phyloP scores from a whole-genome alignment of 2,113 vertebrate species.

The Anarhynchus alexandrinus region DNA sequence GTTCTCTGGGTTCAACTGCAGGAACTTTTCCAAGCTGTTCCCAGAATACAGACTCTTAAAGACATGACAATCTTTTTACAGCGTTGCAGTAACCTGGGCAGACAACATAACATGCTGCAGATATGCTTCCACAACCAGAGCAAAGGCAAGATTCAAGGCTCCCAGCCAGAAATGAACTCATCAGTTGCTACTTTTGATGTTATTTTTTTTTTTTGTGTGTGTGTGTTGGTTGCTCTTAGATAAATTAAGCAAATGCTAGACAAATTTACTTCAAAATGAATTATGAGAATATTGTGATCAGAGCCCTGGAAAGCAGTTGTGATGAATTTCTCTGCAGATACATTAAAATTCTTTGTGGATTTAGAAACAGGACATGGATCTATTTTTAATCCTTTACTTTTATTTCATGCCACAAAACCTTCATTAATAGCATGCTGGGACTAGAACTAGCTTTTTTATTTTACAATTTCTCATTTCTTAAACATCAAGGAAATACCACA shows the following conservation, averaged over 20 bases:
- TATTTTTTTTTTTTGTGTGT: neutral
- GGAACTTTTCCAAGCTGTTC: neutral
- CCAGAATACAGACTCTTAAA: neutral
- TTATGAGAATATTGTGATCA: neutral
- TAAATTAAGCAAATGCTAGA: neutral
- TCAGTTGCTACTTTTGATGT: neutral
- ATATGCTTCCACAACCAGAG: neutral
- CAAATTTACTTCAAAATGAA: neutral
- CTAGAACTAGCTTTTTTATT: constrained; percentile 18
- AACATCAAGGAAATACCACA: constrained; percentile 42
- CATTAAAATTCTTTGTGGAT: neutral
- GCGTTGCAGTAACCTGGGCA: neutral
- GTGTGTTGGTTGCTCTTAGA: neutral
- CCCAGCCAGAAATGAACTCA: neutral
- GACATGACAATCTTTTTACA: neutral
- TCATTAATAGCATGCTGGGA: constrained; percentile 17
- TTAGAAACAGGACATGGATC: constrained; percentile 19
- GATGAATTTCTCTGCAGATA: neutral
- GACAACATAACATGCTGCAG: fast-evolving
- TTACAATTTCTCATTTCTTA: constrained; percentile 49
- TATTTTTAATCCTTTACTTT: constrained; percentile 21
- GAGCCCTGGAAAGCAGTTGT: neutral
- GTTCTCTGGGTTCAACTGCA: neutral
- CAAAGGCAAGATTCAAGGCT: neutral
- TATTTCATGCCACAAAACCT: constrained; percentile 16